These are phyloP conservation scores for Spilogale gracilis DNA, from an alignment of 2,113 vertebrate species.

Conservation along the genomic window DNA sequence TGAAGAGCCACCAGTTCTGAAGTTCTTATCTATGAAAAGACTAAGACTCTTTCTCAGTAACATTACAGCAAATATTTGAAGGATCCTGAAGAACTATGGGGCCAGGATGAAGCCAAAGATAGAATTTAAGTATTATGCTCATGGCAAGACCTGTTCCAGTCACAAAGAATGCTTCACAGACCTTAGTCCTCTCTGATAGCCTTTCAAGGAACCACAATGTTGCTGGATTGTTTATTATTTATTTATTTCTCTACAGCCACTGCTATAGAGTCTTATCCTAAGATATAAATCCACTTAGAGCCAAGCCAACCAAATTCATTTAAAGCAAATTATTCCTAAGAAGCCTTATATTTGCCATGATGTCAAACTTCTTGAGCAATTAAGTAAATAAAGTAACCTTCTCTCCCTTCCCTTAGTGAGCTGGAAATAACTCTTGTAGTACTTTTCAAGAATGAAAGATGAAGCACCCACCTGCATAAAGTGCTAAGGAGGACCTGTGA, in stretches of 20 bases:
- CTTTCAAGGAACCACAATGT: not conserved
- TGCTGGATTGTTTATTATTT: not conserved
- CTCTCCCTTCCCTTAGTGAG: conserved; percentile 30
- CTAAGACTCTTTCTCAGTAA: not conserved
- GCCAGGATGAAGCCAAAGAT: not conserved
- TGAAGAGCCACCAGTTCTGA: not conserved
- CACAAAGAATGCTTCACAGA: not conserved
- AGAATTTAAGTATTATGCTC: not conserved
- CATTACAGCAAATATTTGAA: conserved; percentile 20
- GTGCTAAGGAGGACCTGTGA: not conserved
- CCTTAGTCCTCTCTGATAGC: not conserved
- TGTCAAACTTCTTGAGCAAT: conserved; percentile 40
- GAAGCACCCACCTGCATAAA: not conserved
- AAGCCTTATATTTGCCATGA: not conserved
- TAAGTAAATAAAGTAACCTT: conserved; percentile 4
- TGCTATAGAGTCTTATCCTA: not conserved
- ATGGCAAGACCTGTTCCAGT: not conserved
- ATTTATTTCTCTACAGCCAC: too few relatives aligned
- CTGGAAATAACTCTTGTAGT: conserved; percentile 24
- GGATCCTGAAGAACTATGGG: not conserved
- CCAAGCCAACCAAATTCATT: not conserved
- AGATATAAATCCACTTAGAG: not conserved
- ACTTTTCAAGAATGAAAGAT: conserved; percentile 42
- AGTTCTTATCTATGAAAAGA: not conserved
- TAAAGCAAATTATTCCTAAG: conserved; percentile 5